A percentile compares a stretch with the other conserved stretches of the same genome.
These are phyloP conservation scores for Drosophila niveifrons DNA, from an alignment of 2,888 invertebrate genomes.

Conservation along the genomic window DNA sequence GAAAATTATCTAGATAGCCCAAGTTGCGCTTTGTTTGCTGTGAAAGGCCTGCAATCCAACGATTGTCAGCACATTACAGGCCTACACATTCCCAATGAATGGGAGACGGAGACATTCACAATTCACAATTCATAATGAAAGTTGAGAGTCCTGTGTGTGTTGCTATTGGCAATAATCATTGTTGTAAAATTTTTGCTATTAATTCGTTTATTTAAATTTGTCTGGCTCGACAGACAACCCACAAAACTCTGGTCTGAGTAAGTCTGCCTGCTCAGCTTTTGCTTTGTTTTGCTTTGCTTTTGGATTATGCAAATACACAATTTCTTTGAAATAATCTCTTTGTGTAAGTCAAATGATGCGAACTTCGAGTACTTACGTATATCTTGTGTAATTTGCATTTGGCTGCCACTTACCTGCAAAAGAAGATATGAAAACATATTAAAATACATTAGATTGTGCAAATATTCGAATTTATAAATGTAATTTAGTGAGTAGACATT, in stretches of 20 bases:
- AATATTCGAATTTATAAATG: not conserved
- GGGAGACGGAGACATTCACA: slow-evolving; percentile 28
- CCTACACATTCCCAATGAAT: slow-evolving; percentile 16
- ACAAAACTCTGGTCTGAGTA: not conserved
- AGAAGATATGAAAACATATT: slow-evolving; percentile 15
- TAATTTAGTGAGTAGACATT: not conserved
- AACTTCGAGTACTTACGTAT: slow-evolving; percentile 36
- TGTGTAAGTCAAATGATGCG: slow-evolving; percentile 28
- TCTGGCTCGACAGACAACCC: slow-evolving; percentile 18
- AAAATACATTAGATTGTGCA: not conserved
- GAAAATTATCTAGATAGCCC: slow-evolving; percentile 69
- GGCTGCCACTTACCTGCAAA: slow-evolving; percentile 66
- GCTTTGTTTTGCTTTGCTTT: slow-evolving; percentile 25
- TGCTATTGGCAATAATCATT: slow-evolving; percentile 66
- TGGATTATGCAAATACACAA: slow-evolving; percentile 54
- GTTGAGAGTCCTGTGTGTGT: slow-evolving; percentile 44
- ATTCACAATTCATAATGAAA: slow-evolving; percentile 57
- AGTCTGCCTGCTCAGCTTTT: not conserved
- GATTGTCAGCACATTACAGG: slow-evolving; percentile 77
- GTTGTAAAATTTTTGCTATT: slow-evolving; percentile 56
- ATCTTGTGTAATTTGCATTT: slow-evolving; percentile 39
- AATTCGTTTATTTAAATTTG: slow-evolving; percentile 69
- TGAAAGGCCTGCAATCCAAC: slow-evolving; percentile 49
- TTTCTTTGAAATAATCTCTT: slow-evolving; percentile 20
- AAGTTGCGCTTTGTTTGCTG: slow-evolving; percentile 39